Conservation (phyloP, 2,113 vertebrate genomes). For the Neopipo cinnamomea region DNA sequence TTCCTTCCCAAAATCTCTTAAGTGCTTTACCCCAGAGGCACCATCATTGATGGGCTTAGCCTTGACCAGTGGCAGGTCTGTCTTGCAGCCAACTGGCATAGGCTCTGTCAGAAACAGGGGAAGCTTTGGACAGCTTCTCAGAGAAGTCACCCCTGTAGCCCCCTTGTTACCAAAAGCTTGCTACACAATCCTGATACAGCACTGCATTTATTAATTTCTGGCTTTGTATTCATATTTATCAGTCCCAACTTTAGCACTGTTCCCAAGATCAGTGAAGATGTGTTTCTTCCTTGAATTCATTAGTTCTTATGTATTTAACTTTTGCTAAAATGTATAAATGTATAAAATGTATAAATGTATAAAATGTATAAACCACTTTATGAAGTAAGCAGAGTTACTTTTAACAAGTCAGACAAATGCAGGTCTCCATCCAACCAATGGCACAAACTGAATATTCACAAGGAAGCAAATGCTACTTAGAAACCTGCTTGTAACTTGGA, state of each 20-base stretch:
- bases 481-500: neutral
- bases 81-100: rapidly evolving
- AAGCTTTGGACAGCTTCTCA: neutral
- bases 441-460: neutral
- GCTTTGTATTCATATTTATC: neutral
- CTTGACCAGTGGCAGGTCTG: neutral
- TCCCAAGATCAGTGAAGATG: neutral
- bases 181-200: neutral
- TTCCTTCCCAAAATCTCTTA: neutral
- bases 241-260: neutral
- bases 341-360: too few species aligned
- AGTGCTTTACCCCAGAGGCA: rapidly evolving
- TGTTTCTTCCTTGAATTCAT: neutral
- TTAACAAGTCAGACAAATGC: neutral
- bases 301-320: neutral
- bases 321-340: neutral
- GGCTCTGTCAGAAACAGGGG: too few species aligned
- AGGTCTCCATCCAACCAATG: neutral
- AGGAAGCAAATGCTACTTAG: neutral
- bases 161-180: neutral
- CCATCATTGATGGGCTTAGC: neutral
- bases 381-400: neutral
- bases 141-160: neutral
- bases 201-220: neutral
- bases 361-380: neutral